Evolutionary conservation across 2,113 vertebrate genomes (phyloP).

Genomic region (Cottus gobio): DNA sequence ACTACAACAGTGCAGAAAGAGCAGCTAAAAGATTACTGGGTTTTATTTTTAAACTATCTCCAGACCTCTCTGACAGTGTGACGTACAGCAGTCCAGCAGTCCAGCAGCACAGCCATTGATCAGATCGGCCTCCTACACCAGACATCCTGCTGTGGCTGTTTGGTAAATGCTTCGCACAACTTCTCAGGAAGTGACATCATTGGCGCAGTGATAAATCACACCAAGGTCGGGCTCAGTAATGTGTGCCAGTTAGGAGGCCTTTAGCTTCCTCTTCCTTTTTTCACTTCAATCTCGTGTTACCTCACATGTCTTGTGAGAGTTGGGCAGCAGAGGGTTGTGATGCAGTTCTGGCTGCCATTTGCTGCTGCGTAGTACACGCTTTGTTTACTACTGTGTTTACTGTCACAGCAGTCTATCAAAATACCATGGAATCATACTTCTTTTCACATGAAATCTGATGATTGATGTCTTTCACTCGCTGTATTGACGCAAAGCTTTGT

Average conservation of each 20-base stretch:
- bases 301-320: constrained; percentile 31
- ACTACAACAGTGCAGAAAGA: not conserved
- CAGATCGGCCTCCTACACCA: constrained; percentile 16
- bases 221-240: constrained; percentile 23
- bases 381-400: not conserved
- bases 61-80: constrained; percentile 16
- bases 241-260: constrained; percentile 40
- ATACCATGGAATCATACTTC: not conserved
- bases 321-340: constrained; percentile 28
- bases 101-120: constrained; percentile 49
- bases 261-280: constrained; percentile 16
- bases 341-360: constrained; percentile 43
- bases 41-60: constrained; percentile 35
- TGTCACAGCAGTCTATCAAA: constrained; percentile 7
- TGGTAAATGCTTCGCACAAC: constrained; percentile 24
- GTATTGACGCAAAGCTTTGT: constrained; percentile 53
- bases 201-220: constrained; percentile 56
- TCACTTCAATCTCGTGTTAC: constrained; percentile 9
- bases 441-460: constrained; percentile 23
- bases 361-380: not conserved
- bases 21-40: not conserved
- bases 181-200: constrained; percentile 68
- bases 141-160: constrained; percentile 12
- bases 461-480: constrained; percentile 18
- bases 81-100: constrained; percentile 38